Percentiles rank a stretch among this genome's conserved stretches.
Evolutionary conservation across 2,113 vertebrate genomes (phyloP).

Genomic region (Calypte anna): DNA sequence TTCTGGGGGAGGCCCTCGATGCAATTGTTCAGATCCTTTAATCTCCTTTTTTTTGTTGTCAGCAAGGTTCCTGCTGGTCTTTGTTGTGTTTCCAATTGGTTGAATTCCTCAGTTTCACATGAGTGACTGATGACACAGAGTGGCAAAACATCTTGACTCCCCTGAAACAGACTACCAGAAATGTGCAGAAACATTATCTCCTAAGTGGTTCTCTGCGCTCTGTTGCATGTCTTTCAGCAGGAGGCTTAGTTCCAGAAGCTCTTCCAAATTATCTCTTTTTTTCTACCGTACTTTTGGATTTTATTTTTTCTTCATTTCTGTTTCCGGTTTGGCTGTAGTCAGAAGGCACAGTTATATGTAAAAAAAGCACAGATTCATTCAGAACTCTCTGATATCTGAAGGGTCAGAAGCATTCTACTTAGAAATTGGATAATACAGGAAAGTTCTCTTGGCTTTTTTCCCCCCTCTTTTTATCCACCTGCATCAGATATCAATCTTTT

Average conservation of each 20-base stretch:
- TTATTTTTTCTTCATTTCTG: background rate
- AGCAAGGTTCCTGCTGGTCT: background rate
- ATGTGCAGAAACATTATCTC: background rate
- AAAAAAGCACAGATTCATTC: background rate
- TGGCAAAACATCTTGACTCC: background rate
- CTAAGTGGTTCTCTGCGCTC: background rate
- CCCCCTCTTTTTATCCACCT: fast-evolving
- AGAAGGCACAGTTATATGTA: background rate
- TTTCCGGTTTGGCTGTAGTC: background rate
- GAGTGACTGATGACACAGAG: background rate
- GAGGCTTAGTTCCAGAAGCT: background rate
- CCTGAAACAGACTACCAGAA: background rate
- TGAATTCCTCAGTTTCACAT: background rate
- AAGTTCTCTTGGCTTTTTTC: background rate
- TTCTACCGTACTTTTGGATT: background rate
- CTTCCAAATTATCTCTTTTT: background rate
- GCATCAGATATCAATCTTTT: background rate
- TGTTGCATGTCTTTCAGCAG: background rate
- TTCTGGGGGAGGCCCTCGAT: background rate
- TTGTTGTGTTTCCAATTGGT: slow-evolving; percentile 17
- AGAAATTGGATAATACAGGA: background rate
- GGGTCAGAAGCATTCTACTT: background rate
- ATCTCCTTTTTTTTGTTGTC: background rate
- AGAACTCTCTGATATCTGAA: background rate
- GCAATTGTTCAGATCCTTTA: background rate